Evolutionary conservation across 2,797 vertebrate genomes (phyloP), one percentile per base, ranked within the genome.

Genomic region (Sandelia bainsii): DNA sequence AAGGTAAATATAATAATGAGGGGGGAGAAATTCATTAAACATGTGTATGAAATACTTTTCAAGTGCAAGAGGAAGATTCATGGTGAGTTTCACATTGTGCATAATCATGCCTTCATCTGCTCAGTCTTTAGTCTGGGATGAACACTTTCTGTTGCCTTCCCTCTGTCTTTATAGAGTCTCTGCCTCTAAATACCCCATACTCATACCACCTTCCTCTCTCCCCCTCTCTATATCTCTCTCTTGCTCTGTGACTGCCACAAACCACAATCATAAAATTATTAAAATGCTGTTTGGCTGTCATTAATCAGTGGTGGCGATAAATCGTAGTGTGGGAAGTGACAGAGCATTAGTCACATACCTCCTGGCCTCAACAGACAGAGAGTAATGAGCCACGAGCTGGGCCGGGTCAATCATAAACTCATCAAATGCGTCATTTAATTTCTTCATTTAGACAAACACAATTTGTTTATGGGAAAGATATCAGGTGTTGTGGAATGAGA

Each of bases 371-470:
- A 95, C 95, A 95, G 95, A 98, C 96, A 94, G 91, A 97, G 96
- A 98, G 92, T 96, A 96, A 98, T 97, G 96, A 94, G 94, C 93
- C 92, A 92, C 72, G 92, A 95, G 95, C 93, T 94, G 91, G 96
- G 96, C 94, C 94, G 94, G 97, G 96, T 99, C 97, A 99, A 99
- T 98, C 98, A 98, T 97, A 98, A 98, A 97, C 97, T 97, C 97
- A 99, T 99, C 98, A 99, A 98, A 98, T 95, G 97, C 97, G 96
- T 98, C 97, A 98, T 98, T 99, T 99, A 95, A 98, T 98, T 98
- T 97, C 97, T 97, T 97, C 97, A 98, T 98, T 98, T 98, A 96
- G 97, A 98, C 96, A 98, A 98, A 97, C 96, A 97, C 95, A 96
- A 97, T 98, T 97, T 99, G 97, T 98, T 98, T 98, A 98, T 96